These are phyloP conservation scores for Elysia crispata DNA, from an alignment of 2,888 invertebrate species.

Conservation along the genomic window DNA sequence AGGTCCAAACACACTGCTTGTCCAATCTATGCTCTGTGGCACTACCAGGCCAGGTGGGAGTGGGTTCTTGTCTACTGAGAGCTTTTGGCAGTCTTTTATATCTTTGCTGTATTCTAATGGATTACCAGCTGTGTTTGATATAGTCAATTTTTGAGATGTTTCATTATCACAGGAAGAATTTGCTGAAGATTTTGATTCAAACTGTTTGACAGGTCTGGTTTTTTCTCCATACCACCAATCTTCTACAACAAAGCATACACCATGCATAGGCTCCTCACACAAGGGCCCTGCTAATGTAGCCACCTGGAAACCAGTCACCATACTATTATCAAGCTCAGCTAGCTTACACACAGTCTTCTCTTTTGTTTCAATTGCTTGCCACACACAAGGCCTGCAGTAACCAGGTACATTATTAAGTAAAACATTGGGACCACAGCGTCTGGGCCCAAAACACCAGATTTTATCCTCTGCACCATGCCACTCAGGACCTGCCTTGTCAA, in stretches of 20 bases:
- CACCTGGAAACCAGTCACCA: constrained; percentile 79
- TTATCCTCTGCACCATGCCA: constrained; percentile 77
- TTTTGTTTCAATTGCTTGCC: constrained; percentile 62
- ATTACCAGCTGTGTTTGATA: background rate
- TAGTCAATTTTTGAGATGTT: background rate
- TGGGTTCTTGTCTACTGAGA: background rate
- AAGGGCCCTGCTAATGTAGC: constrained; percentile 93
- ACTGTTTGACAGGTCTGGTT: background rate
- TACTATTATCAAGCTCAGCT: constrained; percentile 81
- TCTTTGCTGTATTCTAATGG: background rate
- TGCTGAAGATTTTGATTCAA: background rate
- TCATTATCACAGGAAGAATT: background rate
- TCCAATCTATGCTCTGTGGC: constrained; percentile 25
- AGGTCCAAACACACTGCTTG: constrained; percentile 59
- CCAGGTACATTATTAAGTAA: constrained; percentile 88
- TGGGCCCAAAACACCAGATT: constrained; percentile 95
- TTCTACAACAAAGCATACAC: constrained; percentile 90
- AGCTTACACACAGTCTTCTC: constrained; percentile 42
- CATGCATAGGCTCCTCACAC: constrained; percentile 98
- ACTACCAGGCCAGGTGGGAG: background rate
- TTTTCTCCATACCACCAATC: constrained; percentile 82
- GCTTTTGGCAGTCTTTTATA: background rate
- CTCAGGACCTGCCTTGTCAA: constrained; percentile 81
- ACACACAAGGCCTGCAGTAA: constrained; percentile 81
- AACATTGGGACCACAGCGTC: constrained; percentile 92